Percentiles rank a stretch among this genome's conserved stretches.
Conservation (phyloP, 1,140 invertebrate genomes). For the Brachionus calyciflorus region DNA sequence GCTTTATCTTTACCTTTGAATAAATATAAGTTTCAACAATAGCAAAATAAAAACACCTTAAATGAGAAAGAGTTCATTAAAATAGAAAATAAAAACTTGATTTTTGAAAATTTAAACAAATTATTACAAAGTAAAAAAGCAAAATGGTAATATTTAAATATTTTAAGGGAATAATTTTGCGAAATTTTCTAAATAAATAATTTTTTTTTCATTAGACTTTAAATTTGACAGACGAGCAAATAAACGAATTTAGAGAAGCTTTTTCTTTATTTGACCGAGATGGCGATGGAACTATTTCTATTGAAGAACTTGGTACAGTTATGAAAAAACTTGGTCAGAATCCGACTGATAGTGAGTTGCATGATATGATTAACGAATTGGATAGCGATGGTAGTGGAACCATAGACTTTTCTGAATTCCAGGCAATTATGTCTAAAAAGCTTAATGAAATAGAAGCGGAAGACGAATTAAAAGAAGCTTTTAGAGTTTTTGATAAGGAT, state of each 20-base stretch:
- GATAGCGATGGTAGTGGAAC: slow-evolving; percentile 6
- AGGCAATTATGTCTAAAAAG: background rate
- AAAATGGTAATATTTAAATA: too few species aligned
- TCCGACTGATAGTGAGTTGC: background rate
- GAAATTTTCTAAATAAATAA: too few species aligned
- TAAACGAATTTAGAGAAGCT: slow-evolving; percentile 5
- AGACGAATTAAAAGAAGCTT: background rate
- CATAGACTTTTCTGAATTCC: slow-evolving; percentile 21
- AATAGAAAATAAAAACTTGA: too few species aligned
- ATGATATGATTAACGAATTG: slow-evolving; percentile 18
- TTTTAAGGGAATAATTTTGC: too few species aligned
- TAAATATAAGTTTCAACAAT: too few species aligned
- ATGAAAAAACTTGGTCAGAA: background rate
- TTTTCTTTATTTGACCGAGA: slow-evolving; percentile 21
- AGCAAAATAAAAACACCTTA: too few species aligned
- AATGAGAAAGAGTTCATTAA: too few species aligned
- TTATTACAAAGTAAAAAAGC: too few species aligned
- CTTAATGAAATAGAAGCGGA: background rate
- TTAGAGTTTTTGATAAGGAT: slow-evolving; percentile 23
- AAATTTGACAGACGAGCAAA: background rate
- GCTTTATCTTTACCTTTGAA: too few species aligned
- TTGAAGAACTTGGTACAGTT: background rate
- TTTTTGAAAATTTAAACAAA: too few species aligned
- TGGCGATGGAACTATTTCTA: background rate
- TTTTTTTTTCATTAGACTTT: background rate